phyloP scores from a whole-genome alignment of 1,140 invertebrate species.

The Reticulitermes speratus region DNA sequence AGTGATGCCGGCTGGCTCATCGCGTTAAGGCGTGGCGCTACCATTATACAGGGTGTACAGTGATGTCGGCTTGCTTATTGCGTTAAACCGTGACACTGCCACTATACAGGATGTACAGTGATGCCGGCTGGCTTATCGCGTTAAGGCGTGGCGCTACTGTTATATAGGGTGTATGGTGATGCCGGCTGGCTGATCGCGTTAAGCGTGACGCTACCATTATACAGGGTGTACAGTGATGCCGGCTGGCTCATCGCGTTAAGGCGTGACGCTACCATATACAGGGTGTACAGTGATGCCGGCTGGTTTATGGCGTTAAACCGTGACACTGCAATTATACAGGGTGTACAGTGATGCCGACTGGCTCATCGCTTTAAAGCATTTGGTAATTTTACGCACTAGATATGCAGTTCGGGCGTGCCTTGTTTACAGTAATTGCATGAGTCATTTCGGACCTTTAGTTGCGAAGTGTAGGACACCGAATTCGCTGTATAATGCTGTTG shows the following conservation, averaged over 20 bases:
- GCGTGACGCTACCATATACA: not conserved
- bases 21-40: not conserved
- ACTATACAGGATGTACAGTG: not conserved
- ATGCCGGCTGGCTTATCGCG: not conserved
- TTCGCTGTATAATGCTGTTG: not conserved
- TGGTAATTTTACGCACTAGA: no score
- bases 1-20: not conserved
- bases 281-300: not conserved
- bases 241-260: constrained; percentile 6
- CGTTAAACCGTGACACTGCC: not conserved
- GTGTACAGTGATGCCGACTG: not conserved
- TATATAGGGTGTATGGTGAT: no score
- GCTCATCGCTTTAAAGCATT: not conserved
- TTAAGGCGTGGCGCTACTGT: not conserved
- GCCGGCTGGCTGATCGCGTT: constrained; percentile 20
- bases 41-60: not conserved
- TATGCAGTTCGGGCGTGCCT: no score
- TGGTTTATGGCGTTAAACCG: not conserved
- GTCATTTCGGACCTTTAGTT: no score
- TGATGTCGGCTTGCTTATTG: not conserved
- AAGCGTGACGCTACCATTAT: not conserved
- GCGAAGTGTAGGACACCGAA: no score
- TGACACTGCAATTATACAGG: not conserved
- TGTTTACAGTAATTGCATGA: no score
- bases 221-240: not conserved